Evolutionary conservation across 2,888 invertebrate species (phyloP), one percentile per base, ranked within the genome.

Genomic region (Masnerella sp.): DNA sequence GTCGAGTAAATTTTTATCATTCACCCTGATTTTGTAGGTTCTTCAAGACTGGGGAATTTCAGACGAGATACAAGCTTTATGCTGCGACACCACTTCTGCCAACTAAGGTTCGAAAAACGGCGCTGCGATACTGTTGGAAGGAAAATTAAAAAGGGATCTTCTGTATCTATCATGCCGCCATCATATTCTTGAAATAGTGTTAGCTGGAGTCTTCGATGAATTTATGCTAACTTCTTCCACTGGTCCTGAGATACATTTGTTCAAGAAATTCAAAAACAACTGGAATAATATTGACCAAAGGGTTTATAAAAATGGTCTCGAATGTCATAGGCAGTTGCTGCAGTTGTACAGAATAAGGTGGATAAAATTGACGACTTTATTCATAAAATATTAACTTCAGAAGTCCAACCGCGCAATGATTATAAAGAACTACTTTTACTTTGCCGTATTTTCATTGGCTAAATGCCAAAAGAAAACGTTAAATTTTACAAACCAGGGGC

Each of bases 371-470:
- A 0, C 12, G 12, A 28, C 11, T 61, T 61, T 40, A 30, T 61
- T 8, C 1, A 36, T 5, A 32, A 20, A 11, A 51, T 49, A 12
- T 42, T 61, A 28, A 40, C 14, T 4, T 25, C 47, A 25, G 11
- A 47, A 22, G 38, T 61, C 5, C 59, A 61, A 22, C 47, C 51
- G 2, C 51, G 30, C 7, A 43, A 52, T 52, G 64, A 64, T 43
- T 64, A 52, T 28, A 30, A 14, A 4, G 64, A 64, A 11, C n/a
- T 51, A 20, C 25, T 64, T 11, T n/a, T 64, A 12, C 28, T 42
- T 3, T n/a, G 52, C 25, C 25, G 22, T 8, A 20, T 64, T 32
- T 64, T 64, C 17, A 34, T 64, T 5, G 52, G 40, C 9, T 56
- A 45, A 40, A 2, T 32, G 18, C 36, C 64, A 8, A 15, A 17